Evolutionary conservation across 2,888 invertebrate genomes (phyloP).

Genomic region (Trissonchulus sp.): DNA sequence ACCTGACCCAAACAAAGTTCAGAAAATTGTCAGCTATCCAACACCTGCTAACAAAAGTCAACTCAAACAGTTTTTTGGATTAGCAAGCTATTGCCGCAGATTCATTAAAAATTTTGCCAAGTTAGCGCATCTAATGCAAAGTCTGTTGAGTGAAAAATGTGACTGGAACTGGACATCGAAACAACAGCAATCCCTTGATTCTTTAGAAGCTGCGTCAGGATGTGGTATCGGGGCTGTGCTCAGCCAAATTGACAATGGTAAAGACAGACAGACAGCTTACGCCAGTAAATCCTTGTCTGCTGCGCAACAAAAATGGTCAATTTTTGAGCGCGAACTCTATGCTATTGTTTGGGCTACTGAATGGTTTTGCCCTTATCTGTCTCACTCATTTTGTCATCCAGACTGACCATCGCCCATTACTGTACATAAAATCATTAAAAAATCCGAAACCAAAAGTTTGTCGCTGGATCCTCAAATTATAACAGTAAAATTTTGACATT

Average conservation of each 20-base stretch:
- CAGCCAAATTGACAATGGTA: constrained; percentile 35
- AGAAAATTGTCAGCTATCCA: neutral
- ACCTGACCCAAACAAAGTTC: neutral
- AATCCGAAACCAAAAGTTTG: neutral
- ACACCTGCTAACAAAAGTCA: neutral
- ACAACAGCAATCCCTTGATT: constrained; percentile 32
- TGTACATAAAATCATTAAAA: constrained; percentile 11
- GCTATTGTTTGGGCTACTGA: constrained; percentile 35
- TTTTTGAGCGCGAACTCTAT: constrained; percentile 32
- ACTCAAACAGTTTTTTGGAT: constrained; percentile 7
- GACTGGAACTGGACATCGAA: constrained; percentile 34
- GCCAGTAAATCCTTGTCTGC: constrained; percentile 36
- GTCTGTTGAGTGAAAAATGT: constrained; percentile 36
- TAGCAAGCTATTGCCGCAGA: constrained; percentile 9
- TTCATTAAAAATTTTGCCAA: constrained; percentile 9
- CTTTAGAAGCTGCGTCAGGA: constrained; percentile 37
- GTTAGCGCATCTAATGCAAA: constrained; percentile 32
- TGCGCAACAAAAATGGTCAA: constrained; percentile 34
- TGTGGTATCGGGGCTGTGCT: constrained; percentile 42
- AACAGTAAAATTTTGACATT: constrained; percentile 14
- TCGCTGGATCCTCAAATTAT: constrained; percentile 14
- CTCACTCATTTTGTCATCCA: neutral
- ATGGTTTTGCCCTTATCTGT: constrained; percentile 28
- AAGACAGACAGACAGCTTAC: constrained; percentile 39
- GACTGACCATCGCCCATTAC: constrained; percentile 31